phyloP scores from a whole-genome alignment of 1,140 invertebrate genomes.

The Heliothis subflexa region DNA sequence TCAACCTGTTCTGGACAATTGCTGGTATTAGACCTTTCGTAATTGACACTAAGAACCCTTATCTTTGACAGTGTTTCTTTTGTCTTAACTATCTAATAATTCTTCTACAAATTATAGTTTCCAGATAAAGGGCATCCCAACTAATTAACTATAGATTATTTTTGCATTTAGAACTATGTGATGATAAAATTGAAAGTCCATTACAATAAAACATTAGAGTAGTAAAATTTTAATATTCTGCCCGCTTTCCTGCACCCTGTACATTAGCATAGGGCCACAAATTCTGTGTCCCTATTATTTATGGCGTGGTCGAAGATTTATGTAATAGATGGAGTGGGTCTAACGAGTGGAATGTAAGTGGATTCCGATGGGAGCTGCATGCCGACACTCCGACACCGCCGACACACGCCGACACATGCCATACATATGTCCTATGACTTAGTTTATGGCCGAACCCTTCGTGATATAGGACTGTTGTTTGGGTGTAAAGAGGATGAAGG shows the following conservation, averaged over 20 bases:
- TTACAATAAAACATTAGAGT: not conserved
- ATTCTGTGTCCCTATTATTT: slow-evolving; percentile 40
- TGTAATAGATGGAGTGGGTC: slow-evolving; percentile 22
- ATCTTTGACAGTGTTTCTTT: too few species aligned
- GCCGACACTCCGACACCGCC: slow-evolving; percentile 1
- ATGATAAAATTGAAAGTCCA: not conserved
- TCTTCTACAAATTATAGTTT: too few species aligned
- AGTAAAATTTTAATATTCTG: slow-evolving; percentile 4
- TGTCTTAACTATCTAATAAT: too few species aligned
- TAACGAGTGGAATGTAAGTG: slow-evolving; percentile 22
- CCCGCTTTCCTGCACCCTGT: slow-evolving; percentile 1
- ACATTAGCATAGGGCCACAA: slow-evolving; percentile 22
- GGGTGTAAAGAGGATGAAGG: too few species aligned
- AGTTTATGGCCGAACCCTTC: not conserved
- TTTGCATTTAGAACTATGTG: too few species aligned
- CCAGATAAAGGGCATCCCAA: too few species aligned
- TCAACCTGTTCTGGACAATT: not conserved
- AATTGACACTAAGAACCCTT: too few species aligned
- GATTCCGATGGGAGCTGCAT: slow-evolving; percentile 20
- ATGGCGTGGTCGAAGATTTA: slow-evolving; percentile 34
- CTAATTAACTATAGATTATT: too few species aligned
- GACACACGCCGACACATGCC: too few species aligned
- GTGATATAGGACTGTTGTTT: too few species aligned
- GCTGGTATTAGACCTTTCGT: too few species aligned
- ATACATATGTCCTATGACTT: not conserved